Conservation (phyloP, 2,888 invertebrate genomes). For the Callinectes sapidus region DNA sequence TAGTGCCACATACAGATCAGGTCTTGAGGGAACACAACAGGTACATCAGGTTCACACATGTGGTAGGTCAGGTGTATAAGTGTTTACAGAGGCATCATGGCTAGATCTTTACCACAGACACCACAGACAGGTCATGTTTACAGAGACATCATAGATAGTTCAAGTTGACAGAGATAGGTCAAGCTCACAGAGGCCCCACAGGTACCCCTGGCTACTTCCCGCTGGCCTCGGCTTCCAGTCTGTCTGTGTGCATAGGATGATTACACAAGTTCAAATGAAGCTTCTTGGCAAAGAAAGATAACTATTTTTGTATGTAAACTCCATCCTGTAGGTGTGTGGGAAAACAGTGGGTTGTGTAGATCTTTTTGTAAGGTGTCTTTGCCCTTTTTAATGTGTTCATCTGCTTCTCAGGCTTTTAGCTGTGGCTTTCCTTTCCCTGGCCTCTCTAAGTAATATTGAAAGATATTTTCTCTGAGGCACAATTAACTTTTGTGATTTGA, state of each 20-base stretch:
- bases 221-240: neutral
- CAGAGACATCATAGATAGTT: neutral
- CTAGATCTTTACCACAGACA: neutral
- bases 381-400: neutral
- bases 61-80: neutral
- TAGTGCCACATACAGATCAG: too few relatives aligned
- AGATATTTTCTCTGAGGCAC: neutral
- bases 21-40: too few relatives aligned
- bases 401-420: neutral
- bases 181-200: neutral
- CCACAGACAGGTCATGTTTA: slow-evolving; percentile 27
- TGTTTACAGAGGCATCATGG: neutral
- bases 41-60: too few relatives aligned
- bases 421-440: neutral
- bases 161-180: neutral
- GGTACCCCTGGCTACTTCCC: neutral
- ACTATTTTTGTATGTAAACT: slow-evolving; percentile 18
- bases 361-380: neutral
- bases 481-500: neutral
- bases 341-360: neutral
- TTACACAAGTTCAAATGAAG: slow-evolving; percentile 12
- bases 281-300: neutral
- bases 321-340: neutral
- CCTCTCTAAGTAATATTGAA: neutral
- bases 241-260: neutral